Percentiles rank a stretch among this genome's conserved stretches.
Conservation (phyloP, 2,113 vertebrate species). For the Cavia porcellus region DNA sequence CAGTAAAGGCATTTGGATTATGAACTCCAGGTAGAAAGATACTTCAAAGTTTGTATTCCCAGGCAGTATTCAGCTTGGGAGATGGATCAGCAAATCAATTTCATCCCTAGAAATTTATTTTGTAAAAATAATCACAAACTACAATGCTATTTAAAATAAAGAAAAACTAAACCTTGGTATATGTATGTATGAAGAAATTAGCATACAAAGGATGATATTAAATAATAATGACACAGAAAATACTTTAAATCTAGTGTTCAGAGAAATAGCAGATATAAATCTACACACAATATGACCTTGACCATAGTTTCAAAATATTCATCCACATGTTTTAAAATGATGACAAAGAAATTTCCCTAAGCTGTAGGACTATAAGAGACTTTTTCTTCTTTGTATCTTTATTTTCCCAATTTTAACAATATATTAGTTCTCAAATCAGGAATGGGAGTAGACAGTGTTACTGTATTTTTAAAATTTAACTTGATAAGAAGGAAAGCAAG, state of each 20-base stretch:
- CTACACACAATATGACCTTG: not conserved
- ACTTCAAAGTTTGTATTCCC: not conserved
- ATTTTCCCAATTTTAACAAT: slow-evolving; percentile 53
- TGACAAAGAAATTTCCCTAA: slow-evolving; percentile 43
- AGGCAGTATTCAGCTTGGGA: not conserved
- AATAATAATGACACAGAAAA: not conserved
- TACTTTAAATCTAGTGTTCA: not conserved
- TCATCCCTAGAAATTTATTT: not conserved
- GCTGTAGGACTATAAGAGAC: not conserved
- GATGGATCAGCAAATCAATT: not conserved
- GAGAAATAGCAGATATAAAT: not conserved
- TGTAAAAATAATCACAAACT: not conserved
- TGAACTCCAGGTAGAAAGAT: not conserved
- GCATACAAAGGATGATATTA: not conserved
- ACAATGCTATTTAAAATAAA: not conserved
- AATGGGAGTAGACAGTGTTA: not conserved
- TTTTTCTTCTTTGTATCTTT: not conserved
- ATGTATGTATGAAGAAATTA: not conserved
- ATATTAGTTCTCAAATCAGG: not conserved
- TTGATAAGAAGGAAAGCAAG: not conserved
- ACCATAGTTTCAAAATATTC: not conserved
- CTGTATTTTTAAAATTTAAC: not conserved
- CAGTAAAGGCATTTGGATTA: too few relatives aligned
- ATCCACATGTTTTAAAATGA: not conserved
- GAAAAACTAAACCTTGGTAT: not conserved